Conservation (phyloP, 2,113 vertebrate species). For the Laticauda laticaudata region DNA sequence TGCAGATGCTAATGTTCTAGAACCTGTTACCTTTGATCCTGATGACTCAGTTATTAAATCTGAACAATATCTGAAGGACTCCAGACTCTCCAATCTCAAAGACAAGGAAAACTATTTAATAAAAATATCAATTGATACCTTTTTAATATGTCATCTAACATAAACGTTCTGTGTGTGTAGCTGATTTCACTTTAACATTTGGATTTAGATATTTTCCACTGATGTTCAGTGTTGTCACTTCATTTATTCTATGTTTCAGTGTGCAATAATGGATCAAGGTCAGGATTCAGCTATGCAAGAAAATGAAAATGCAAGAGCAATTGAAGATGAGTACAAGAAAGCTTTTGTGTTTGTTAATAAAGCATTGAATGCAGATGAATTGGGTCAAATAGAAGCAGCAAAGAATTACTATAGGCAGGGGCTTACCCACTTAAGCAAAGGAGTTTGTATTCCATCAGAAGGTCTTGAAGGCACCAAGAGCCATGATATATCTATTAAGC, state of each 20-base stretch:
- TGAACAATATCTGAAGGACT: neutral
- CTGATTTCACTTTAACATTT: neutral
- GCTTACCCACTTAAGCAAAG: slow-evolving; percentile 82
- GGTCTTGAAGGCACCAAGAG: slow-evolving; percentile 74
- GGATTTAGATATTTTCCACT: neutral
- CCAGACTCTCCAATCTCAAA: neutral
- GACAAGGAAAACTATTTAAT: neutral
- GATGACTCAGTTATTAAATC: neutral
- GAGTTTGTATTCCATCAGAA: slow-evolving; percentile 73
- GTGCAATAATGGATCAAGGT: slow-evolving; percentile 81
- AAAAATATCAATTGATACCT: neutral
- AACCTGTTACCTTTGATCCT: neutral
- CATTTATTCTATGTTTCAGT: slow-evolving; percentile 33
- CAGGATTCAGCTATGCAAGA: slow-evolving; percentile 75
- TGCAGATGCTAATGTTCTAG: neutral
- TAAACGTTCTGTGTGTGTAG: neutral
- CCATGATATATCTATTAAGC: slow-evolving; percentile 84
- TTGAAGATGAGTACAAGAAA: slow-evolving; percentile 86
- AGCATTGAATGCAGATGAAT: slow-evolving; percentile 85
- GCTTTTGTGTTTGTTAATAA: slow-evolving; percentile 87
- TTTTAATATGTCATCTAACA: neutral
- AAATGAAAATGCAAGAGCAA: slow-evolving; percentile 80
- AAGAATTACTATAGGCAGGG: slow-evolving; percentile 83
- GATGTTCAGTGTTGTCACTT: slow-evolving; percentile 12
- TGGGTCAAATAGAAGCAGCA: slow-evolving; percentile 79